phyloP scores from a whole-genome alignment of 1,140 invertebrate genomes.

The Trichonephila clavata region DNA sequence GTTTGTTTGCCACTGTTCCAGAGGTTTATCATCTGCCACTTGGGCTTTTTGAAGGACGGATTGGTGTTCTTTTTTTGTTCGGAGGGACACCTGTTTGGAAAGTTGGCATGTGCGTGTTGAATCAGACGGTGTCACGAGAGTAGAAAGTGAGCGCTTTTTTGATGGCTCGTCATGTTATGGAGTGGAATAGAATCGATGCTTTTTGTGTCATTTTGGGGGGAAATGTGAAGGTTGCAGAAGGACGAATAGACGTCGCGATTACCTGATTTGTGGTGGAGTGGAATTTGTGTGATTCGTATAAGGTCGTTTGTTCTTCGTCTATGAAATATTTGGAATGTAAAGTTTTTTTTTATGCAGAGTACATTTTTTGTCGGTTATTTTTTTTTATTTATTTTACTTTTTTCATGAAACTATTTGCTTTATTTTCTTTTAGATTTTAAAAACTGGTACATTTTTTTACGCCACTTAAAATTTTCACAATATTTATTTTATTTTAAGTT shows the following conservation, averaged over 20 bases:
- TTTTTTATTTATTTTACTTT: too few species aligned
- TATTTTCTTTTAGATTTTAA: too few species aligned
- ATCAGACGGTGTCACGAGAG: not conserved
- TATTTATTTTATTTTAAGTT: too few species aligned
- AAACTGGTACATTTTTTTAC: too few species aligned
- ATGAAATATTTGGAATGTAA: too few species aligned
- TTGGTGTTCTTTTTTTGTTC: not conserved
- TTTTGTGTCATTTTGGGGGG: not conserved
- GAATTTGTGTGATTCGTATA: not conserved
- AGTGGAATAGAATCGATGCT: not conserved
- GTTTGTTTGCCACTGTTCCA: not conserved
- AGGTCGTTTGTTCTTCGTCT: not conserved
- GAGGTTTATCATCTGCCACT: conserved; percentile 6
- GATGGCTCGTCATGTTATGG: not conserved
- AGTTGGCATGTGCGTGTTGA: not conserved
- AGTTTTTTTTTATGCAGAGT: too few species aligned
- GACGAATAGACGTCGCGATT: not conserved
- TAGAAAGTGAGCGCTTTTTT: not conserved
- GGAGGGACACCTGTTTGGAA: not conserved
- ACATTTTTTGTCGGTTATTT: too few species aligned
- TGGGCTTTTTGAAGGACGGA: not conserved
- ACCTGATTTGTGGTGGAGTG: not conserved
- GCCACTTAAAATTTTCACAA: too few species aligned
- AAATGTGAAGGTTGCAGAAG: not conserved
- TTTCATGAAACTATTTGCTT: too few species aligned